These are phyloP conservation scores for Drosophila ercepeae DNA, from an alignment of 1,140 invertebrate genomes.

Conservation along the genomic window DNA sequence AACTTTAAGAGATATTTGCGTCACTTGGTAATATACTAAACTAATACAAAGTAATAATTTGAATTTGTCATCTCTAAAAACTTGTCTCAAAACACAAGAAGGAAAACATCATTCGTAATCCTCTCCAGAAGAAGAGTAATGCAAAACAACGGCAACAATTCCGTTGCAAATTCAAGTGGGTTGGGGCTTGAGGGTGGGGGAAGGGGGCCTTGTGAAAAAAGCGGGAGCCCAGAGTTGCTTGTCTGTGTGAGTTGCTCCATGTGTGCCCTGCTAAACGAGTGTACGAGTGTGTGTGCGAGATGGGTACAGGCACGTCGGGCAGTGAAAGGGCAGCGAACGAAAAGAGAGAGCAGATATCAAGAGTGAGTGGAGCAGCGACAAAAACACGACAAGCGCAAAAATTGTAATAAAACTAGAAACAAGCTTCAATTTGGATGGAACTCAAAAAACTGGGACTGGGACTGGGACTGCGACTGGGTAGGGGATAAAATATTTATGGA, in stretches of 20 bases:
- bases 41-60: neutral
- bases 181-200: neutral
- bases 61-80: neutral
- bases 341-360: conserved; percentile 17
- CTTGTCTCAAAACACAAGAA: neutral
- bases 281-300: conserved; percentile 34
- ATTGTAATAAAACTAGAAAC: conserved; percentile 80
- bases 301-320: conserved; percentile 72
- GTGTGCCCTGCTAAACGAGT: conserved; percentile 11
- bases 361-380: conserved; percentile 39
- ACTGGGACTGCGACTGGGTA: conserved; percentile 3
- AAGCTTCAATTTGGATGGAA: conserved; percentile 72
- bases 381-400: conserved; percentile 78
- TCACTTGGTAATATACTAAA: neutral
- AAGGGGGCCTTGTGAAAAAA: conserved; percentile 1
- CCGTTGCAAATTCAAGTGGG: conserved; percentile 37
- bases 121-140: conserved; percentile 22
- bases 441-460: conserved; percentile 7
- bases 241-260: conserved; percentile 35
- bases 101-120: conserved; percentile 20
- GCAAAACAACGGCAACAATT: conserved; percentile 17
- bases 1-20: too few relatives aligned
- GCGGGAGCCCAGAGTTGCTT: conserved; percentile 45
- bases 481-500: conserved; percentile 65
- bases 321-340: conserved; percentile 55